Conservation (phyloP, 2,888 invertebrate species). For the Helleia helle region DNA sequence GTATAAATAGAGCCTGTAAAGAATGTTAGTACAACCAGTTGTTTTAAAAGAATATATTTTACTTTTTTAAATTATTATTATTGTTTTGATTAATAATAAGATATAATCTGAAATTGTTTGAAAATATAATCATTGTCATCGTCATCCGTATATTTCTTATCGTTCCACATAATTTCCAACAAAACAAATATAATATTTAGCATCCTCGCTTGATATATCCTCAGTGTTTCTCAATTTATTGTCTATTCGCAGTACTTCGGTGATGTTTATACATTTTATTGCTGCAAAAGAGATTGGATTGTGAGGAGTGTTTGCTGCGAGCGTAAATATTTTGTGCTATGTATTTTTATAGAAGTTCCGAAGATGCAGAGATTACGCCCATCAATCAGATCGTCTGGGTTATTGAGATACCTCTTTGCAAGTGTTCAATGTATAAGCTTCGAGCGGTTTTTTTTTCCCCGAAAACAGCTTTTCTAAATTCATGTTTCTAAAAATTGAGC, state of each 20-base stretch:
- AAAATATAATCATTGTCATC: conserved; percentile 17
- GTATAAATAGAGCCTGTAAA: no score
- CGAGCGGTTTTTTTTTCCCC: no score
- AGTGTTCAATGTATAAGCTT: conserved; percentile 4
- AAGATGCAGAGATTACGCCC: conserved; percentile 51
- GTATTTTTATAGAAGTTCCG: conserved; percentile 41
- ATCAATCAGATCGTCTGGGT: conserved; percentile 50
- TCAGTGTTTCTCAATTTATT: conserved; percentile 6
- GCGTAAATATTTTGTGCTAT: conserved; percentile 2
- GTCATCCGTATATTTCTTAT: neutral
- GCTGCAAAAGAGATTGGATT: neutral
- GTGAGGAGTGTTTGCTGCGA: neutral
- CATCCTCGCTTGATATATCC: conserved; percentile 3
- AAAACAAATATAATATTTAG: neutral
- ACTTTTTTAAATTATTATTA: no score
- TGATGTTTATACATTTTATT: conserved; percentile 8
- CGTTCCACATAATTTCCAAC: neutral
- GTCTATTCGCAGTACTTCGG: neutral
- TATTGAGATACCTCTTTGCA: conserved; percentile 26
- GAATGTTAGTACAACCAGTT: conserved; percentile 4
- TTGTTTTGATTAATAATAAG: no score
- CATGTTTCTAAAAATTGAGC: no score
- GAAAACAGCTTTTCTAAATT: no score
- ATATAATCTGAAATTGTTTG: no score
- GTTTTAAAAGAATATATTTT: neutral